Evolutionary conservation across 1,140 invertebrate species (phyloP).

Genomic region (Penaeus indicus): DNA sequence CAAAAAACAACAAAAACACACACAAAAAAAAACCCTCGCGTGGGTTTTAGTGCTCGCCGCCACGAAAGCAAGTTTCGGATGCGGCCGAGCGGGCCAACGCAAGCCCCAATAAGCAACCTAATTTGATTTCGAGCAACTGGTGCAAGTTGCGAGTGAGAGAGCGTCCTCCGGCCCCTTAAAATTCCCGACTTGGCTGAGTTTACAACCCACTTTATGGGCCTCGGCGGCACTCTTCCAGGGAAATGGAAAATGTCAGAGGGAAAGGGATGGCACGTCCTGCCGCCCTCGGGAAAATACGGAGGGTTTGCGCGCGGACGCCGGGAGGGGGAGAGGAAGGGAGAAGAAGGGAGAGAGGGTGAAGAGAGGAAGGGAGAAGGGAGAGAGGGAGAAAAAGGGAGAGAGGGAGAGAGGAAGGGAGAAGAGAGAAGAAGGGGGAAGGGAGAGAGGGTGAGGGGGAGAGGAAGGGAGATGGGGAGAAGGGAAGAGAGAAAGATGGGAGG

Average conservation of each 20-base stretch:
- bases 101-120: conserved; percentile 58
- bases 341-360: background rate
- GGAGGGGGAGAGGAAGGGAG: background rate
- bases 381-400: too few species aligned
- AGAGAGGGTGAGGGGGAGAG: too few species aligned
- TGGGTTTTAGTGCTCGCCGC: background rate
- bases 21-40: too few species aligned
- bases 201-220: conserved; percentile 66
- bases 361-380: too few species aligned
- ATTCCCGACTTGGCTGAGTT: conserved; percentile 63
- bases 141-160: conserved; percentile 55
- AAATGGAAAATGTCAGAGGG: conserved; percentile 67
- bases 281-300: conserved; percentile 58
- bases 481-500: too few species aligned
- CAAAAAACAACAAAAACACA: background rate
- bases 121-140: conserved; percentile 56
- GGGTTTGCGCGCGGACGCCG: conserved; percentile 52
- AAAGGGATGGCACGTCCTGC: conserved; percentile 66
- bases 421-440: too few species aligned
- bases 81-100: conserved; percentile 25
- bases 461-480: too few species aligned
- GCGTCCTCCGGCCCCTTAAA: conserved; percentile 48
- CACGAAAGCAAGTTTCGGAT: conserved; percentile 7
- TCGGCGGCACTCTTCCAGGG: conserved; percentile 66
- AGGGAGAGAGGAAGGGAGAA: too few species aligned